Conservation (phyloP, 2,113 vertebrate genomes). For the Heterocephalus glaber region DNA sequence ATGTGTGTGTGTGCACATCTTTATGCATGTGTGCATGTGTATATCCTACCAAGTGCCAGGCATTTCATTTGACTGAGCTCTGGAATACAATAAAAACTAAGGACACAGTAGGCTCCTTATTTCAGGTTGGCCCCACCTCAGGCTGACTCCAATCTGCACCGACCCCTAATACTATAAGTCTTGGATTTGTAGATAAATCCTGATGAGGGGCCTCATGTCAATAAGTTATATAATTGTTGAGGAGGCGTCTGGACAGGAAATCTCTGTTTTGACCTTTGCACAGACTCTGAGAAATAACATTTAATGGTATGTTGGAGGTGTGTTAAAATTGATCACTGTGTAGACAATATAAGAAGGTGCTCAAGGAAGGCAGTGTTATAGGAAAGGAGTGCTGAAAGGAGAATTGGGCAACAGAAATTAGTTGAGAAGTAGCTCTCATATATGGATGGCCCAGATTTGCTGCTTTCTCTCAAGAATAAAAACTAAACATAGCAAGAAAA, state of each 20-base stretch:
- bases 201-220: not conserved
- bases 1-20: not conserved
- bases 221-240: not conserved
- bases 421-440: not conserved
- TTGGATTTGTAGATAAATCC: constrained; percentile 27
- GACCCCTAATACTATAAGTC: not conserved
- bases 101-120: not conserved
- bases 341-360: not conserved
- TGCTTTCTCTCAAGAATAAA: constrained; percentile 56
- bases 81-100: constrained; percentile 16
- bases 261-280: not conserved
- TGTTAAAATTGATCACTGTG: not conserved
- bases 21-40: not conserved
- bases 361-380: not conserved
- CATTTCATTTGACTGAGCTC: constrained; percentile 22
- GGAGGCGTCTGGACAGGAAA: not conserved
- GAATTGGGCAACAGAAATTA: not conserved
- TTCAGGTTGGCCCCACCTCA: not conserved
- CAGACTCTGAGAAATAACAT: not conserved
- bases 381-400: not conserved
- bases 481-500: constrained; percentile 56
- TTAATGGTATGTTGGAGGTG: not conserved
- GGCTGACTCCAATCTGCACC: not conserved
- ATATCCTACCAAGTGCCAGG: not conserved
- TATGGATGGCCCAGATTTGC: not conserved